Evolutionary conservation across 2,888 invertebrate species (phyloP), one percentile per base, ranked within the genome.

Genomic region (Tiphia femorata): DNA sequence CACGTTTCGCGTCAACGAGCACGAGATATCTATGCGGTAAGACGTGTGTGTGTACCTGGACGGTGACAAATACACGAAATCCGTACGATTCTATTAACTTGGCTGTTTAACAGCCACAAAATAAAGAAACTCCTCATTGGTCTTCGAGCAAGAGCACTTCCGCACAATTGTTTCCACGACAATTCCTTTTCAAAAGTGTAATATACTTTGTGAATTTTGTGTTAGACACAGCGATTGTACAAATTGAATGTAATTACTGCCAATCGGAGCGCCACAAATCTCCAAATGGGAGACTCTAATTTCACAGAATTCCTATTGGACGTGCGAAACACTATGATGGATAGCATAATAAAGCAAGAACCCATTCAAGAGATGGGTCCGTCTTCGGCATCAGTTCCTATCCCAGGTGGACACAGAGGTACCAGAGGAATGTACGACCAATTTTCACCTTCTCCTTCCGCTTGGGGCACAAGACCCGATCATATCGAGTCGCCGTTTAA

Each of bases 401-500:
- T 83, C 29, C 83, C 81, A 0, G 80, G 82, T 1, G 75, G 80
- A n/a, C 81, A 82, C 42, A 65, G 82, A 14, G 75, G 78, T 2
- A 55, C 67, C 0, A 64, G 78, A 38, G 80, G 80, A n/a, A 67
- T 76, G 16, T 82, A 80, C 14, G 81, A 82, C 38, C 82, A 82
- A 49, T 82, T 82, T 49, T 82, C 82, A 5, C 82, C 82, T 0
- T 82, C 82, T 0, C 82, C 82, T 0, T 76, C 81, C 1, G 64
- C 70, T 12, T 82, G 82, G 82, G 89, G 89, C 12, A 89, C 89
- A 0, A 84, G 87, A 46, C 87, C 88, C 0, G 80, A 80, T 14
- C 72, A 75, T 16, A 64, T 70, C 2, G 79, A 79, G 8, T 76
- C 77, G n/a, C 74, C 76, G 1, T 78, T 77, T 46, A 77, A 76